These are phyloP conservation scores for Trachymyrmex cornetzi DNA, from an alignment of 1,140 invertebrate genomes.

Conservation along the genomic window DNA sequence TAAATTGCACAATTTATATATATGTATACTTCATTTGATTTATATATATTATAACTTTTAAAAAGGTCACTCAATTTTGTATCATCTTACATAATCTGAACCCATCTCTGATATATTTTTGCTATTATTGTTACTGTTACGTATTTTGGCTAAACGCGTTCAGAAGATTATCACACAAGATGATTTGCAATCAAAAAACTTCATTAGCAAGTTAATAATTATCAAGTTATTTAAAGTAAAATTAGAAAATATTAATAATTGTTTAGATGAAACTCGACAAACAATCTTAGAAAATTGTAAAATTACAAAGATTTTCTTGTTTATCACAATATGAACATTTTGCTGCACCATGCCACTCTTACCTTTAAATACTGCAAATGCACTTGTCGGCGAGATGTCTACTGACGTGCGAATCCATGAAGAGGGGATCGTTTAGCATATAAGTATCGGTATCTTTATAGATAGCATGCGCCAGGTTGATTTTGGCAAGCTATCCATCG, in stretches of 20 bases:
- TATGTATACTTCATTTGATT: neutral
- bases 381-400: constrained; percentile 91
- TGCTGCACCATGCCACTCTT: neutral
- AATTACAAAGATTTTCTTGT: neutral
- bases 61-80: neutral
- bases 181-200: neutral
- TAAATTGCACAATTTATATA: neutral
- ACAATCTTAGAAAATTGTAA: neutral
- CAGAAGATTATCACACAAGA: neutral
- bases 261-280: neutral
- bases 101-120: neutral
- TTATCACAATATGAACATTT: neutral
- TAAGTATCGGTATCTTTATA: constrained; percentile 94
- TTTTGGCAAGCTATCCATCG: constrained; percentile 91
- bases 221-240: neutral
- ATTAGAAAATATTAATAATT: neutral
- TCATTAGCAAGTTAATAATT: neutral
- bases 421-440: constrained; percentile 94
- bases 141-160: neutral
- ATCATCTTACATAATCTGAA: neutral
- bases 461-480: constrained; percentile 94
- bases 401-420: constrained; percentile 91
- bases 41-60: neutral
- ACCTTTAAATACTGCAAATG: constrained; percentile 88
- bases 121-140: neutral